Base-by-base conservation (phyloP, 2,113 vertebrate species). In the Clarias gariepinus region DNA sequence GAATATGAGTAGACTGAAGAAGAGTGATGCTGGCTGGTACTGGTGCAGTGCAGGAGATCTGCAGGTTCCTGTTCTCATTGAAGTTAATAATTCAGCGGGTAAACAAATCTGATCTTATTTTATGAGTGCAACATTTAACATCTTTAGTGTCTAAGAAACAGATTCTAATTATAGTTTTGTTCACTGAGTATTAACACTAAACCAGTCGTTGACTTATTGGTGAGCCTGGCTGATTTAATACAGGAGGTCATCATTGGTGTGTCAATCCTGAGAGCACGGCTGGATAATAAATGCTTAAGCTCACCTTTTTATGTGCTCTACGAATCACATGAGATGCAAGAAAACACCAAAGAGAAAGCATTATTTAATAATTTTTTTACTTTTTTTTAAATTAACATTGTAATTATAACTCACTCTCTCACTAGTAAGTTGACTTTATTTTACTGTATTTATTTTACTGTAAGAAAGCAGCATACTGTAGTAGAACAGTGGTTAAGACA, bases 31-130 rank as follows among this genome's bases (percentile, higher is more conserved):
- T 53, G 73, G 73, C 41, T 76, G 41, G 41, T 76, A 76, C 73
- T 76, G 73, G 73, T 76, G 73, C 47, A 16, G 41, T 7, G 73
- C 73, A 76, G 41, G 73, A 76, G 73, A 76, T 53, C 73, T 76
- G 47, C 23, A 76, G 73, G 41, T n/a, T 76, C 73, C 73, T 76
- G 73, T 76, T 53, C 41, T 21, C 30, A 10, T 71, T 21, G 18
- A 16, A 33, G 66, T 69, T 19, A 8, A 33, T 69, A 19, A 2
- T 33, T 19, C 30, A 71, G 3, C 30, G 21, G 68, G 68, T 71
- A 33, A 30, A 19, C 5, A 69, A 36, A 69, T 30, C 6, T 36
- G 30, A 69, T 12, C n/a, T 15, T 66, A 66, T 66, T 66, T 30
- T 4, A 28, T 66, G 64, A 28, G 28, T 66, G 0, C 12, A 66